These are phyloP conservation scores for Sylvilagus bachmani DNA, from an alignment of 2,113 vertebrate species.

Conservation along the genomic window DNA sequence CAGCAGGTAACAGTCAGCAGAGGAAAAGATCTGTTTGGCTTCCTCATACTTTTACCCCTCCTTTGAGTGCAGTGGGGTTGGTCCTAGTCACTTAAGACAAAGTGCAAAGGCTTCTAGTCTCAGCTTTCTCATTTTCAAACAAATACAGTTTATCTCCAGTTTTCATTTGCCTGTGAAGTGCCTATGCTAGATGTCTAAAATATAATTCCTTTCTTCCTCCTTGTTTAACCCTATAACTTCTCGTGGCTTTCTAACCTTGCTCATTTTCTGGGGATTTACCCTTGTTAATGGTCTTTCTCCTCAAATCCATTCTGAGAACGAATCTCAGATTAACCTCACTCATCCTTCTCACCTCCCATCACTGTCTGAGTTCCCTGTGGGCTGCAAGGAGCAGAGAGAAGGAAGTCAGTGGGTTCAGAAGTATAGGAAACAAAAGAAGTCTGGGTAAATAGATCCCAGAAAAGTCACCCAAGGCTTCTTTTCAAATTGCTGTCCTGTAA, in stretches of 20 bases:
- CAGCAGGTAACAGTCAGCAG: background rate
- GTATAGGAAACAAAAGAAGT: background rate
- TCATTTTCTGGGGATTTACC: conserved; percentile 66
- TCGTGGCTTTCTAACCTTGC: conserved; percentile 5
- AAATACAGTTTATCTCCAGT: background rate
- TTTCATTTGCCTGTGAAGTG: background rate
- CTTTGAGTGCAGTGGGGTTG: background rate
- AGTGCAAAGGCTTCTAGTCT: background rate
- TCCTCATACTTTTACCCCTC: background rate
- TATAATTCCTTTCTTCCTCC: background rate
- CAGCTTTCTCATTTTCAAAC: conserved; percentile 46
- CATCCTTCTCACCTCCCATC: background rate
- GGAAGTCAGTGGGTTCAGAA: background rate
- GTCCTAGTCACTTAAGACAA: conserved; percentile 7
- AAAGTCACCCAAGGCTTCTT: background rate
- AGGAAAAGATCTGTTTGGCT: background rate
- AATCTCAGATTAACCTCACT: conserved; percentile 61
- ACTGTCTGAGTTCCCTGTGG: background rate
- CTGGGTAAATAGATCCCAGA: background rate
- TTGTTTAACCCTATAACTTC: background rate
- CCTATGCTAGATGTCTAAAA: background rate
- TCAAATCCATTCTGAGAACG: background rate
- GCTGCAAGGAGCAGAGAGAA: background rate
- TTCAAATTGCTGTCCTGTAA: conserved; percentile 15
- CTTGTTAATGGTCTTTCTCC: conserved; percentile 38